Percentiles rank a stretch among this genome's conserved stretches.
phyloP scores from a whole-genome alignment of 2,797 vertebrate species.

The Tangara arthus region DNA sequence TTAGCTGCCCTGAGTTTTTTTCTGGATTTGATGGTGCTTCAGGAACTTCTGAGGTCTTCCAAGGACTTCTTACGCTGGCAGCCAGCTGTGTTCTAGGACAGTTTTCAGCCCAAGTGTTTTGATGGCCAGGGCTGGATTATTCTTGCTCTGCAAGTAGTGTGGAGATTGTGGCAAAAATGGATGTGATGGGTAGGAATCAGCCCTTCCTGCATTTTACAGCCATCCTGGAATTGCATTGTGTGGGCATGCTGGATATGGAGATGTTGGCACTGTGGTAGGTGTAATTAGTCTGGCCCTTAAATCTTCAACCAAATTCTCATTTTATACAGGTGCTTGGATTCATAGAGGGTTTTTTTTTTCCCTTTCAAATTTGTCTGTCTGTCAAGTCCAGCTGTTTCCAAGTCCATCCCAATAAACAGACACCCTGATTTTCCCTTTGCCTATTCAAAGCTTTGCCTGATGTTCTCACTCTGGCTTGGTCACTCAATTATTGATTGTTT shows the following conservation, averaged over 20 bases:
- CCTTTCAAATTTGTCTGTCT: background rate
- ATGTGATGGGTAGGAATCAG: background rate
- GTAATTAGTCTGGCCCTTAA: background rate
- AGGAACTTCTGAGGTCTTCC: background rate
- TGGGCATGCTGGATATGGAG: fast-evolving
- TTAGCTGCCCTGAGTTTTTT: background rate
- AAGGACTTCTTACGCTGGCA: background rate
- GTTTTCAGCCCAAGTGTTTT: background rate
- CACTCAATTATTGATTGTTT: background rate
- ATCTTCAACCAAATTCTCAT: background rate
- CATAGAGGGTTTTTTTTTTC: fast-evolving
- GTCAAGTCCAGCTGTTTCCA: background rate
- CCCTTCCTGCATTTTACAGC: background rate
- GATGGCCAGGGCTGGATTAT: background rate
- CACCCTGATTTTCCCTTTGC: background rate
- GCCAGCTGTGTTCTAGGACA: background rate
- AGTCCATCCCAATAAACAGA: background rate
- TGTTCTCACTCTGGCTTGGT: background rate
- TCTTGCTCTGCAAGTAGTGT: background rate
- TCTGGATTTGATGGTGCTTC: background rate
- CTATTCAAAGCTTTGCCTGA: background rate
- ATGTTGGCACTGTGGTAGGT: background rate
- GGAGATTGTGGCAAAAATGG: background rate
- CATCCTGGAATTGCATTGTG: background rate
- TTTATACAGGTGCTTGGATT: background rate